Evolutionary conservation across 1,140 invertebrate genomes (phyloP).

Genomic region (Diuraphis noxia): DNA sequence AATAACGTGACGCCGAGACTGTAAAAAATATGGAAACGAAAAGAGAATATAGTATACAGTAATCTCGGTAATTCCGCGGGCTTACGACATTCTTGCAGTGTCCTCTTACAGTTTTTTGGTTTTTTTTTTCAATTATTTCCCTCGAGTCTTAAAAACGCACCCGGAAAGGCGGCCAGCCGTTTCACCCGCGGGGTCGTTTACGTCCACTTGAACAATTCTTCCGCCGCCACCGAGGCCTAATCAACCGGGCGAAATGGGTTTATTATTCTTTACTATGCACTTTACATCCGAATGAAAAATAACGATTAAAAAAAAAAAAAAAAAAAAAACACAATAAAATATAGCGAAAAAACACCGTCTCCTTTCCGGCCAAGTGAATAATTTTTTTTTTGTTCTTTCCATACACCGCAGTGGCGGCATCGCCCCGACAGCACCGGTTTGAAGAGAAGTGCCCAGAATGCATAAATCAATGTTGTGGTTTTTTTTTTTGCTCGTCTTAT

Average conservation of each 20-base stretch:
- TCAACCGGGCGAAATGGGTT: slow-evolving; percentile 14
- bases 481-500: background rate
- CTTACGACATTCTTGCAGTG: background rate
- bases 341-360: background rate
- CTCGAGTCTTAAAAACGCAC: background rate
- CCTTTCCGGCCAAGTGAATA: background rate
- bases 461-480: background rate
- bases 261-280: slow-evolving; percentile 20
- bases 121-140: slow-evolving; percentile 30
- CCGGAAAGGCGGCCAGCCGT: background rate
- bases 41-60: background rate
- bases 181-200: slow-evolving; percentile 3
- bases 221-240: background rate
- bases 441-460: background rate
- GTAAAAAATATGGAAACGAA: slow-evolving; percentile 30
- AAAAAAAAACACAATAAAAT: background rate
- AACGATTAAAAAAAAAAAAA: background rate
- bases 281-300: background rate
- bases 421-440: background rate
- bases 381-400: background rate
- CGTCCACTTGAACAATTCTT: background rate
- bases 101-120: background rate
- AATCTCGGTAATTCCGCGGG: background rate
- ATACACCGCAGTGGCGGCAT: no score
- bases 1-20: background rate